A percentile compares a stretch with the other conserved stretches of the same genome.
phyloP scores from a whole-genome alignment of 2,797 vertebrate genomes.

The Natrix natrix region DNA sequence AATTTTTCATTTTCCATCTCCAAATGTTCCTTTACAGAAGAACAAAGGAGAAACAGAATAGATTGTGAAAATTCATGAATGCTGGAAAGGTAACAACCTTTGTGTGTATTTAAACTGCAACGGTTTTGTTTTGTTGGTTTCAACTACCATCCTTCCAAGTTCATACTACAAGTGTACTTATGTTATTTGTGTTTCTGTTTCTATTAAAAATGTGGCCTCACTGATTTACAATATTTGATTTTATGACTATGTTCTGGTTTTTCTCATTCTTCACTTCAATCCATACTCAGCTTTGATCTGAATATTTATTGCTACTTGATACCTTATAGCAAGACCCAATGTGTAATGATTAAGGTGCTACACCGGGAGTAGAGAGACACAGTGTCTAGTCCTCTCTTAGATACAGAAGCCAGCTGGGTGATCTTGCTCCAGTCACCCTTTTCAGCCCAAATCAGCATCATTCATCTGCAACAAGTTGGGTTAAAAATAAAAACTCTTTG shows the following conservation, averaged over 20 bases:
- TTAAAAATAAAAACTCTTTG: neutral
- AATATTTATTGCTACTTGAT: neutral
- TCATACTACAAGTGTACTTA: neutral
- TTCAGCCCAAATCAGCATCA: neutral
- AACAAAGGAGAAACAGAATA: neutral
- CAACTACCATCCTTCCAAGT: neutral
- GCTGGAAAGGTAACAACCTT: neutral
- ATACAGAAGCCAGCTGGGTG: neutral
- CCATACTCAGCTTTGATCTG: neutral
- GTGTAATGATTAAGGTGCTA: neutral
- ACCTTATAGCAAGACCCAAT: neutral
- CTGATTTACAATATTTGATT: neutral
- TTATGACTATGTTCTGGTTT: neutral
- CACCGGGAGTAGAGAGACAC: neutral
- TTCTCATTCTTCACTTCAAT: neutral
- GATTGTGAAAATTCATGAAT: neutral
- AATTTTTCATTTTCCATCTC: neutral
- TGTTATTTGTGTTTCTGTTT: neutral
- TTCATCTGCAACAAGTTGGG: neutral
- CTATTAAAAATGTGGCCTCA: neutral
- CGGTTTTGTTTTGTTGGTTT: neutral
- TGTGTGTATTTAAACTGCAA: neutral
- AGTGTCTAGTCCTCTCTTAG: neutral
- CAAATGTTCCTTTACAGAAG: neutral
- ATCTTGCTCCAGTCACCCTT: neutral